A percentile compares a stretch with the other conserved stretches of the same genome.
These are phyloP conservation scores for Drosophila melanica DNA, from an alignment of 1,140 invertebrate genomes.

Conservation along the genomic window DNA sequence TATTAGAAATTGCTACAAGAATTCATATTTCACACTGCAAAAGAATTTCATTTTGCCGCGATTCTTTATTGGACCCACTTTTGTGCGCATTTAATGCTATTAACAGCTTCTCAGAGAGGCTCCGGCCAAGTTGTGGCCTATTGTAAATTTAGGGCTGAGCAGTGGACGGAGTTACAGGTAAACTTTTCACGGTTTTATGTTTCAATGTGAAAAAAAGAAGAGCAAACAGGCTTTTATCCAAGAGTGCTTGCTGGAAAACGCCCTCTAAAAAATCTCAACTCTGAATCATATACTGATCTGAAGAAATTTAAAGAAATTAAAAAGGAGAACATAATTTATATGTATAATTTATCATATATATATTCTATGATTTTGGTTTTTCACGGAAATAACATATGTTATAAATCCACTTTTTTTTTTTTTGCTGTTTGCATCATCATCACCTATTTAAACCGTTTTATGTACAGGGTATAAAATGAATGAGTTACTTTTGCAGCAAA, in stretches of 20 bases:
- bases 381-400: no score
- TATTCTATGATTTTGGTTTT: no score
- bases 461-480: constrained; percentile 4
- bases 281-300: no score
- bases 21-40: constrained; percentile 7
- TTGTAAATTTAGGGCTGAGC: constrained; percentile 37
- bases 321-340: no score
- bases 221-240: not conserved
- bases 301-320: no score
- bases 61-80: constrained; percentile 16
- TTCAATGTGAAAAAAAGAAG: no score
- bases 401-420: no score
- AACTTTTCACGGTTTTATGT: constrained; percentile 23
- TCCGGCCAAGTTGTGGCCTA: constrained; percentile 53
- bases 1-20: constrained; percentile 22
- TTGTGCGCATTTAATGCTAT: constrained; percentile 61
- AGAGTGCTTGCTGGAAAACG: not conserved
- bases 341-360: no score
- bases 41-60: constrained; percentile 12
- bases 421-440: not conserved
- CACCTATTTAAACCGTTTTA: not conserved
- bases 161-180: constrained; percentile 1
- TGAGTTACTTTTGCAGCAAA: constrained; percentile 22
- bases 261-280: no score
- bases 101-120: constrained; percentile 60